These are phyloP conservation scores for Parazoanthus atlanticus DNA, from an alignment of 92 coral and sea anemone genomes.

Conservation along the genomic window DNA sequence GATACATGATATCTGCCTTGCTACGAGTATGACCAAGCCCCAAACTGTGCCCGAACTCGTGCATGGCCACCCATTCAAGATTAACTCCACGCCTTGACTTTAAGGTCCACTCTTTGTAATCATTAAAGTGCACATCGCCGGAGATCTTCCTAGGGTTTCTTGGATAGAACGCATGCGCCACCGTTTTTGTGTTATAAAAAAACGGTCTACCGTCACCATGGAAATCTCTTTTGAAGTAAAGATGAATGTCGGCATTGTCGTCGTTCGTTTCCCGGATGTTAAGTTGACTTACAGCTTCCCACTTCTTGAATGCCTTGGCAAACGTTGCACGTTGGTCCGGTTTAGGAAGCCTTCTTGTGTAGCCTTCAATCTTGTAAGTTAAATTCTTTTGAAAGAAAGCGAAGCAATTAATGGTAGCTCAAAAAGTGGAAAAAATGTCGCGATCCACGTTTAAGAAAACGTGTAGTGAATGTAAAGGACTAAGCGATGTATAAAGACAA, in stretches of 20 bases:
- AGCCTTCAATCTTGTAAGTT: conserved; percentile 62
- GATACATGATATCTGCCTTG: conserved; percentile 79
- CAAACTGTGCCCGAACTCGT: conserved; percentile 42
- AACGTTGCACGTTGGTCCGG: conserved; percentile 51
- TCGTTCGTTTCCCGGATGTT: conserved; percentile 44
- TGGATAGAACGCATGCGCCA: not conserved
- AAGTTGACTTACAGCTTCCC: conserved; percentile 53
- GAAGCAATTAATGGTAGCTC: too few species aligned
- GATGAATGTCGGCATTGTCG: not conserved
- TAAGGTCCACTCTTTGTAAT: conserved; percentile 67
- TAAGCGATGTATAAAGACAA: too few species aligned
- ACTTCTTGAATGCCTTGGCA: conserved; percentile 56
- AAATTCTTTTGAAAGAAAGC: conserved; percentile 39
- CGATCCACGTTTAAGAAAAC: too few species aligned
- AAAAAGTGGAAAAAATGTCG: too few species aligned
- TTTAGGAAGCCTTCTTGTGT: conserved; percentile 50
- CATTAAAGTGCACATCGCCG: conserved; percentile 92
- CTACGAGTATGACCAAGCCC: conserved; percentile 81
- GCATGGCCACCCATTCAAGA: conserved; percentile 83
- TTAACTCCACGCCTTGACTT: conserved; percentile 39
- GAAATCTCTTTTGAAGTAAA: conserved; percentile 42
- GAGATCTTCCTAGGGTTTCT: not conserved
- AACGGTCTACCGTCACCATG: conserved; percentile 6
- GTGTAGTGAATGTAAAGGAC: too few species aligned
- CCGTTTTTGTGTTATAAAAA: too few species aligned